These are phyloP conservation scores for Cephalopholis sonnerati DNA, from an alignment of 2,113 vertebrate species.

Conservation along the genomic window DNA sequence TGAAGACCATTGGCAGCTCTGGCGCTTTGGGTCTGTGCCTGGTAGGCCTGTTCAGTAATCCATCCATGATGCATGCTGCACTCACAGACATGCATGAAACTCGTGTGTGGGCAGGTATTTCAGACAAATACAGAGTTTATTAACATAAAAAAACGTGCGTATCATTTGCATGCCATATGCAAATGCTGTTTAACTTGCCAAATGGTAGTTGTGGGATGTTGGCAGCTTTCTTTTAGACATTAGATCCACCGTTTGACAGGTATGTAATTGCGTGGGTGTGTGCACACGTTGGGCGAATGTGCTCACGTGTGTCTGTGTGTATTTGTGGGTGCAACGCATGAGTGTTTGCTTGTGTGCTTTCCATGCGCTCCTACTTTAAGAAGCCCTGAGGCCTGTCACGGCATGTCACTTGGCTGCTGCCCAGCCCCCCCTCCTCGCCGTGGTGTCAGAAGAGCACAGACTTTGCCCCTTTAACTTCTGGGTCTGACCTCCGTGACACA, in stretches of 20 bases:
- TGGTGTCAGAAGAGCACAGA: constrained; percentile 56
- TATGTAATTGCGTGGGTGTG: constrained; percentile 31
- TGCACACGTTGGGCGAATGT: background rate
- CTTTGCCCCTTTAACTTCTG: constrained; percentile 60
- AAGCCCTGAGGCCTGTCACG: constrained; percentile 63
- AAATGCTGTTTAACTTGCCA: background rate
- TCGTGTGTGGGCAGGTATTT: background rate
- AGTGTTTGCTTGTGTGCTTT: constrained; percentile 40
- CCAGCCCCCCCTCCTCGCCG: constrained; percentile 23
- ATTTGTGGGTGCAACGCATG: constrained; percentile 28
- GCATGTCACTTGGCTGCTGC: constrained; percentile 63
- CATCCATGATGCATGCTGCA: background rate
- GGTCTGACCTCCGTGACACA: constrained; percentile 63
- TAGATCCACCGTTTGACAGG: constrained; percentile 23
- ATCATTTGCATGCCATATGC: constrained; percentile 14
- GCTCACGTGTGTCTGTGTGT: constrained; percentile 16
- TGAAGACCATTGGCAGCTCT: no score
- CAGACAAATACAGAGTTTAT: background rate
- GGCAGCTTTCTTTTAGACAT: constrained; percentile 6
- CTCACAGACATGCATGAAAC: background rate
- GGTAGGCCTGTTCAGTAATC: no score
- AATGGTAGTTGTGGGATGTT: constrained; percentile 15
- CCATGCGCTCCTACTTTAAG: constrained; percentile 49
- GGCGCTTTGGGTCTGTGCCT: no score
- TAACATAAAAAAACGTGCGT: background rate